Conservation (phyloP, 2,888 invertebrate genomes). For the Pecten maximus region DNA sequence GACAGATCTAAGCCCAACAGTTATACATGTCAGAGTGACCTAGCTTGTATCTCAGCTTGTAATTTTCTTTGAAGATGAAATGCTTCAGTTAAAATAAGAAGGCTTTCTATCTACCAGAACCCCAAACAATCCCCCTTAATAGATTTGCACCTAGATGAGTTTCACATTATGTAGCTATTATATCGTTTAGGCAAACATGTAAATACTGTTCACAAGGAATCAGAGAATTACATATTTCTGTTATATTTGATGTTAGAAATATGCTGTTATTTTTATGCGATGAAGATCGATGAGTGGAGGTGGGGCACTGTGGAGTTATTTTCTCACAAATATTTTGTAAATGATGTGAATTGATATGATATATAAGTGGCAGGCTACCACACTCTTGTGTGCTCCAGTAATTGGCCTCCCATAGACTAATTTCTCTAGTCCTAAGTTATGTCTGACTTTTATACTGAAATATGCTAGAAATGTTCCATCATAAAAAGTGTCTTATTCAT, state of each 20-base stretch:
- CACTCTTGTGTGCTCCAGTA: neutral
- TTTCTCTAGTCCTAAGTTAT: neutral
- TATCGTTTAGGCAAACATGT: constrained; percentile 7
- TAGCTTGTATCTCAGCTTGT: neutral
- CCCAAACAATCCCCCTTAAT: neutral
- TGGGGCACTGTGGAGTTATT: neutral
- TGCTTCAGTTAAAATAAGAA: neutral
- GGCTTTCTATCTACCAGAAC: constrained; percentile 17
- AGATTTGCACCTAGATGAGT: constrained; percentile 25
- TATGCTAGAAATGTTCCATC: constrained; percentile 8
- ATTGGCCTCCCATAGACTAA: constrained; percentile 21
- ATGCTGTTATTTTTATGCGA: neutral
- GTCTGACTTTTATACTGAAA: neutral
- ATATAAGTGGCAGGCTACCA: constrained; percentile 9
- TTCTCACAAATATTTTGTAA: neutral
- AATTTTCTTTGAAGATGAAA: constrained; percentile 22
- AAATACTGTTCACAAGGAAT: constrained; percentile 20
- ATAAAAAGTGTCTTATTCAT: neutral
- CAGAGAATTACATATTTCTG: neutral
- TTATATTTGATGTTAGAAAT: neutral
- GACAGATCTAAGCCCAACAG: neutral
- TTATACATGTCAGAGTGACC: neutral
- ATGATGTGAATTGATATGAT: constrained; percentile 27
- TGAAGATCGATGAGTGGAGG: constrained; percentile 2
- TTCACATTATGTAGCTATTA: constrained; percentile 13